Evolutionary conservation across 1,140 invertebrate genomes (phyloP).

Genomic region (Coenobita brevimanus): DNA sequence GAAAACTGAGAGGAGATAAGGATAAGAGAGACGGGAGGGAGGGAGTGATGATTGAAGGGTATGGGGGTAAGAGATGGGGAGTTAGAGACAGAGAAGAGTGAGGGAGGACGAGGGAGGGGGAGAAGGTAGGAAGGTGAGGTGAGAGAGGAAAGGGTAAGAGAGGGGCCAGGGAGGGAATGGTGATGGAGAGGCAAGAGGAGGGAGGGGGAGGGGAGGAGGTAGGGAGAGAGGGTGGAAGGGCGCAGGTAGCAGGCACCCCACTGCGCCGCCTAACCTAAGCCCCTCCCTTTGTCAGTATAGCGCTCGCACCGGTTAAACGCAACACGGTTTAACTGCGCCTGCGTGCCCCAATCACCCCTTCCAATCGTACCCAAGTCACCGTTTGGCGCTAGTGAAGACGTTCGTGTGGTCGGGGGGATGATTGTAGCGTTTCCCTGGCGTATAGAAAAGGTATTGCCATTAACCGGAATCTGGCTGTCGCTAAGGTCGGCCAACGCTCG

Average conservation of each 20-base stretch:
- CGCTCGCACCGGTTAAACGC: conserved; percentile 36
- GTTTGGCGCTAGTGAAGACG: neutral
- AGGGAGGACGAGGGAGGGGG: conserved; percentile 12
- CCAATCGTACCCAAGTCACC: conserved; percentile 24
- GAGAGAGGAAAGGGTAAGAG: neutral
- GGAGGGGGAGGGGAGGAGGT: neutral
- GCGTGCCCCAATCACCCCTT: neutral
- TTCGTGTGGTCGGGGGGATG: neutral
- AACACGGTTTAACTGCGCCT: too few species aligned
- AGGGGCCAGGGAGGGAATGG: neutral
- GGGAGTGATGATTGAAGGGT: neutral
- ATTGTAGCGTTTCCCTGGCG: neutral
- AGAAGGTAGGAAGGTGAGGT: neutral
- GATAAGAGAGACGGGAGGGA: neutral
- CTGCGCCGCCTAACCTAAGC: conserved; percentile 36
- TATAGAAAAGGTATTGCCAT: conserved; percentile 37
- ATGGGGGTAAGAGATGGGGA: neutral
- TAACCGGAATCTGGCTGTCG: conserved; percentile 15
- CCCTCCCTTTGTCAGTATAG: conserved; percentile 58
- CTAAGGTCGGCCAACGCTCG: conserved; percentile 13
- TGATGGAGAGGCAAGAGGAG: neutral
- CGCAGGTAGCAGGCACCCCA: conserved; percentile 47
- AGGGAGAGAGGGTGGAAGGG: neutral
- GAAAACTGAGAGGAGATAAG: neutral
- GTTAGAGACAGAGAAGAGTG: neutral